Evolutionary conservation across 1,140 invertebrate species (phyloP).

Genomic region (Brachionus asplanchnoidis): DNA sequence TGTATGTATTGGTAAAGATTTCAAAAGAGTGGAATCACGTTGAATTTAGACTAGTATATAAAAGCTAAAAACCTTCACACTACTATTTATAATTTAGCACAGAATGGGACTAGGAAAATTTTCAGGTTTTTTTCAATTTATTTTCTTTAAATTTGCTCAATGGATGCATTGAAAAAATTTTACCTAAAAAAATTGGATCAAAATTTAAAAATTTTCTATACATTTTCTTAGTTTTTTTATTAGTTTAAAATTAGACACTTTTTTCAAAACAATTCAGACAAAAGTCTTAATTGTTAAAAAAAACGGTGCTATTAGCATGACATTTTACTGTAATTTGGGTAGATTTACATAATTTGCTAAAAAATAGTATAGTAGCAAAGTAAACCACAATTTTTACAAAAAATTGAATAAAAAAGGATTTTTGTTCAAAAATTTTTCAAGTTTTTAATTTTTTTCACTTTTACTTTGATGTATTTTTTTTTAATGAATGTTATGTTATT

Average conservation of each 20-base stretch:
- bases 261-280: no score
- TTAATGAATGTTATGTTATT: no score
- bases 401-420: no score
- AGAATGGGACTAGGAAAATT: slow-evolving; percentile 14
- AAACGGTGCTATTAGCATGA: no score
- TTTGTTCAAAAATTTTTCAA: no score
- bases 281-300: no score
- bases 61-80: slow-evolving; percentile 29
- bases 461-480: no score
- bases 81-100: not conserved
- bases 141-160: not conserved
- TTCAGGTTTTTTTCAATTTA: not conserved
- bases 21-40: slow-evolving; percentile 19
- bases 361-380: no score
- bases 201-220: not conserved
- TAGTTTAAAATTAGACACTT: not conserved
- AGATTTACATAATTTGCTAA: no score
- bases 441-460: no score
- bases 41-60: slow-evolving; percentile 22
- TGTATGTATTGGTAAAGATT: slow-evolving; percentile 15
- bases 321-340: no score
- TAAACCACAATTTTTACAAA: no score
- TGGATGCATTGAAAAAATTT: not conserved
- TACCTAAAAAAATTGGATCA: not conserved
- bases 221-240: not conserved